Percentiles rank a stretch among this genome's conserved stretches.
Evolutionary conservation across 2,797 vertebrate genomes (phyloP).

Genomic region (Fratercula arctica): DNA sequence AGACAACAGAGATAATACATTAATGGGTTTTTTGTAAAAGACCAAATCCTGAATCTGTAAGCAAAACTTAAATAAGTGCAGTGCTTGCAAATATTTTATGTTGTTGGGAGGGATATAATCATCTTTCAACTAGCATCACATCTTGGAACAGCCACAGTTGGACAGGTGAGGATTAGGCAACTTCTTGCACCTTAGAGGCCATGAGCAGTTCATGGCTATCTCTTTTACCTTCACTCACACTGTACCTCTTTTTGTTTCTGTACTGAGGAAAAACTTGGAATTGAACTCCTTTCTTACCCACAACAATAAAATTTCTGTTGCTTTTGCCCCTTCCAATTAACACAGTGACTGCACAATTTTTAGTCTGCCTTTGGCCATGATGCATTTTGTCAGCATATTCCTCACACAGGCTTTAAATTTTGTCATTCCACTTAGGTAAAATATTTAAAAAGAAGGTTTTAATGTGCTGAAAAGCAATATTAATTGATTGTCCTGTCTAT

Average conservation of each 20-base stretch:
- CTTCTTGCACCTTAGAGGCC: background rate
- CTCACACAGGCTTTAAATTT: background rate
- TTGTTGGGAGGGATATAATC: background rate
- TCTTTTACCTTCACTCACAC: background rate
- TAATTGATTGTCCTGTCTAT: background rate
- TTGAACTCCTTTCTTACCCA: background rate
- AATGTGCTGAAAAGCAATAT: background rate
- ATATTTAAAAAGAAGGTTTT: background rate
- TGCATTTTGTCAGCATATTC: background rate
- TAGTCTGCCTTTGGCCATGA: background rate
- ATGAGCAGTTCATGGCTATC: background rate
- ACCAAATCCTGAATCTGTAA: background rate
- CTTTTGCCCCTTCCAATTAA: background rate
- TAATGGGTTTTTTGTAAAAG: background rate
- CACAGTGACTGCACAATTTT: background rate
- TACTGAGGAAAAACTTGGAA: background rate
- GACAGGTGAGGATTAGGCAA: background rate
- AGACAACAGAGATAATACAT: background rate
- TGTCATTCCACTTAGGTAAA: background rate
- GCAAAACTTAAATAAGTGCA: background rate
- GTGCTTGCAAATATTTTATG: background rate
- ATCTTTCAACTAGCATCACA: background rate
- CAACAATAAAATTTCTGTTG: background rate
- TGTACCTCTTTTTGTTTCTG: background rate
- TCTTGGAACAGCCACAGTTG: background rate